Evolutionary conservation across 2,113 vertebrate species (phyloP), one percentile per base, ranked within the genome.

Genomic region (Fulmarus glacialis): DNA sequence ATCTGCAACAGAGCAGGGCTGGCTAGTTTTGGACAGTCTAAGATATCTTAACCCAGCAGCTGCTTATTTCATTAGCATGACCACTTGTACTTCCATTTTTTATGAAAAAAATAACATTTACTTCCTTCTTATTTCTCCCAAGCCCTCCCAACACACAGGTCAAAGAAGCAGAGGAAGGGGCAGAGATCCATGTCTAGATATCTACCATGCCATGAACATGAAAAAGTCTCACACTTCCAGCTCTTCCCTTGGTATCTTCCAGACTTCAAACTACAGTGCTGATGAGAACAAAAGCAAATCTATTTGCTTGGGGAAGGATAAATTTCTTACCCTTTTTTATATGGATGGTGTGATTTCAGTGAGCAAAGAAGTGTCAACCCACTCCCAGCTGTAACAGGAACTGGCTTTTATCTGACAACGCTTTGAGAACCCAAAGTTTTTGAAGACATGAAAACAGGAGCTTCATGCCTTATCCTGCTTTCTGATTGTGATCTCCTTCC

Each of bases 341-440:
- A 78, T 6, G 73, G 70, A 75, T 75, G 45, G 66, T 91, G 94
- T 89, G 83, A 96, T 89, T 93, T 96, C 87, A 96, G 56, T 0
- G 0, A 82, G 77, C 72, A 95, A 96, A 74, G 52, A 95, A 87
- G 72, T 60, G 89, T 72, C 91, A 95, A 18, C 43, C 56, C 53
- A 58, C 78, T 89, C 40, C 77, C 74, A 92, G 70, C 73, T 92
- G 81, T 73, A 81, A 87, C 26, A 93, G 50, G 66, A 94, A 56
- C 53, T 43, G 40, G 36, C 77, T 91, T 95, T 93, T 83, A 91
- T 82, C 83, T 80, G 58, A 87, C 62, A 82, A 52, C 0, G 0
- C 78, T 94, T 89, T 95, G 36, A 95, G 89, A 94, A 82, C n/a
- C 58, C 40, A 4, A 90, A 93, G 73, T 52, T 92, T 96, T 82